Base-by-base conservation (phyloP, 2,888 invertebrate genomes). In the Hartigia nigra region DNA sequence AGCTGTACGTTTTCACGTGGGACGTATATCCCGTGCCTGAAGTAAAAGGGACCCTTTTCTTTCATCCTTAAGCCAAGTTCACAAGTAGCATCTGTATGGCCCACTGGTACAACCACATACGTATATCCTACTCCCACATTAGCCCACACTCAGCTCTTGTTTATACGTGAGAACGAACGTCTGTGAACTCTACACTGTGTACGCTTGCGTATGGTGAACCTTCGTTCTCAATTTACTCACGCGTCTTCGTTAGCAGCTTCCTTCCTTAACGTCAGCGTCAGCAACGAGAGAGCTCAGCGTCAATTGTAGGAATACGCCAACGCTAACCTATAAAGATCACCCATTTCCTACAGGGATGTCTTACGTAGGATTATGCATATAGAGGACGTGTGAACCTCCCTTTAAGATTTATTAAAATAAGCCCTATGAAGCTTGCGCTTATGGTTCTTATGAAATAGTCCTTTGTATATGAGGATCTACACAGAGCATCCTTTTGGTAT, bases 1-100 rank as follows among this genome's bases (percentile, higher is more conserved):
- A 78, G 76, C 69, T 31, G 32, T 31, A 37, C 31, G 69, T 77
- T 55, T 37, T 76, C 80, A 75, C 74, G 74, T 81, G 70, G 74
- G 74, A 76, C 76, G 32, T 69, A 74, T 69, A 32, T 76, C 69
- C 69, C 69, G 55, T 74, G 74, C 74, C 39, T 75, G 55, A 55
- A 55, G 55, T 55, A 55, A 55, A 55, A 55, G 55, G 55, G 55
- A 55, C 55, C 55, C 55, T 55, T 55, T 55, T 55, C 55, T 55
- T 55, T 55, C 55, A 55, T 55, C 55, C 55, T 55, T 55, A 55
- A 55, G 55, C 55, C 55, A 55, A 55, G 55, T 55, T 55, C 55
- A 55, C 55, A 55, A 55, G 55, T 55, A 14, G 9, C 55, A 55
- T 55, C 55, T 55, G 55, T 55, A 55, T 23, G 14, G 1, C 55